Conservation (phyloP, 2,797 vertebrate genomes). For the Philypnodon macrostomus region DNA sequence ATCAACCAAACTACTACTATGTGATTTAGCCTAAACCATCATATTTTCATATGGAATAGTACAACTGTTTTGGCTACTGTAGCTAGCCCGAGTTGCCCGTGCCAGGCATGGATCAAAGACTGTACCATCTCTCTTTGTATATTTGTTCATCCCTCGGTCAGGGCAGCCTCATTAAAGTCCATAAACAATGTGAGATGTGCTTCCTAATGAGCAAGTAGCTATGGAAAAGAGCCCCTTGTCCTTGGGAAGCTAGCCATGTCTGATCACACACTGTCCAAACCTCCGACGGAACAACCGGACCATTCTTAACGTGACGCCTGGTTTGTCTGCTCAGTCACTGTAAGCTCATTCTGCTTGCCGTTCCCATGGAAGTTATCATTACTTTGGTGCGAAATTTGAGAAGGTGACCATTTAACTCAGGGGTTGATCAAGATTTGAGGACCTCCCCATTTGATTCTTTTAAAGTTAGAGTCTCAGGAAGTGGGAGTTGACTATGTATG, state of each 20-base stretch:
- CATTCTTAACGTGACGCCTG: conserved; percentile 49
- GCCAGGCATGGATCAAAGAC: conserved; percentile 15
- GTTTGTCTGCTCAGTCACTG: conserved; percentile 44
- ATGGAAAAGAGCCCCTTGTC: conserved; percentile 63
- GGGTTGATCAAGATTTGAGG: conserved; percentile 51
- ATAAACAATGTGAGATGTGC: conserved; percentile 70
- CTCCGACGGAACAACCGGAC: conserved; percentile 56
- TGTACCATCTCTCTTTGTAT: conserved; percentile 62
- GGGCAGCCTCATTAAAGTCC: conserved; percentile 74
- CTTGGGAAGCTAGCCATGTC: conserved; percentile 68
- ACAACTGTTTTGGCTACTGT: neutral
- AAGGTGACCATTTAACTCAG: too few relatives aligned
- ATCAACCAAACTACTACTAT: too few relatives aligned
- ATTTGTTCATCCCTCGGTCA: conserved; percentile 34
- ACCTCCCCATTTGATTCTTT: conserved; percentile 20
- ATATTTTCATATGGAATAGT: too few relatives aligned
- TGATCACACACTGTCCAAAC: conserved; percentile 50
- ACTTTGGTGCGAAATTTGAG: conserved; percentile 33
- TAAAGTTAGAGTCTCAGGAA: conserved; percentile 26
- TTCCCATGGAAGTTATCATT: conserved; percentile 54
- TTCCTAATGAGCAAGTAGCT: conserved; percentile 74
- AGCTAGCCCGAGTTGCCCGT: neutral
- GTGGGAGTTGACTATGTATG: conserved; percentile 43
- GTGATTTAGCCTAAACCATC: too few relatives aligned
- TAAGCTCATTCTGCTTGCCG: conserved; percentile 45